Evolutionary conservation across 2,888 invertebrate species (phyloP), one percentile per base, ranked within the genome.

Genomic region (Neria commutata): DNA sequence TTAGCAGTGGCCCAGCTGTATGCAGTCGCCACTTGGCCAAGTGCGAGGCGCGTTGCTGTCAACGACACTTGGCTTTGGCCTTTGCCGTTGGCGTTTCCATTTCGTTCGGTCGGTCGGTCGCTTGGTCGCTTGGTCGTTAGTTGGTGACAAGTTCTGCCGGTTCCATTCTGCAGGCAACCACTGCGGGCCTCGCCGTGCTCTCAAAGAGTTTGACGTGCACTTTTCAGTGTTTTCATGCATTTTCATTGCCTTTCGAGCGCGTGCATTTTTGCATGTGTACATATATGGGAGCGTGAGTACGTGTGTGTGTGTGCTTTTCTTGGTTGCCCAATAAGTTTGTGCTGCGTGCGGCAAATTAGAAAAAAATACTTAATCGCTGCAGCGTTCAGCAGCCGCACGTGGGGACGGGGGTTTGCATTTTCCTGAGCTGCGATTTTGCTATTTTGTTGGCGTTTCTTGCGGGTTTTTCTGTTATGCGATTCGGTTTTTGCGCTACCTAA

Each of bases 31-130:
- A n/a, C n/a, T n/a, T n/a, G n/a, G n/a, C n/a, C n/a, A n/a, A n/a
- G n/a, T n/a, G n/a, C n/a, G n/a, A n/a, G n/a, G n/a, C n/a, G 19
- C 19, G 14, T 14, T 42, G 4, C 42, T 42, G 42, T 2, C 42
- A 17, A 21, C 42, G 42, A 57, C 60, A 61, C 47, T 61, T 62
- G 63, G 55, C 59, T 60, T 63, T 63, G 64, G 62, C 60, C 61
- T 62, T 60, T 66, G 47, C 42, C 34, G 52, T 5, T 48, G 37
- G 37, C 24, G 23, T 8, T n/a, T 5, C 10, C 46, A 21, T 21
- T 10, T 14, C 33, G 49, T 33, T 16, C 25, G 17, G 53, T 42
- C 45, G 61, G 64, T 62, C 55, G 56, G 67, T 14, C 19, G 23
- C 46, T 8, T 10, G 46, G 19, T 23, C 8, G 46, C 46, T n/a